Base-by-base conservation (phyloP, 2,797 vertebrate genomes). In the Cephalopachus bancanus region DNA sequence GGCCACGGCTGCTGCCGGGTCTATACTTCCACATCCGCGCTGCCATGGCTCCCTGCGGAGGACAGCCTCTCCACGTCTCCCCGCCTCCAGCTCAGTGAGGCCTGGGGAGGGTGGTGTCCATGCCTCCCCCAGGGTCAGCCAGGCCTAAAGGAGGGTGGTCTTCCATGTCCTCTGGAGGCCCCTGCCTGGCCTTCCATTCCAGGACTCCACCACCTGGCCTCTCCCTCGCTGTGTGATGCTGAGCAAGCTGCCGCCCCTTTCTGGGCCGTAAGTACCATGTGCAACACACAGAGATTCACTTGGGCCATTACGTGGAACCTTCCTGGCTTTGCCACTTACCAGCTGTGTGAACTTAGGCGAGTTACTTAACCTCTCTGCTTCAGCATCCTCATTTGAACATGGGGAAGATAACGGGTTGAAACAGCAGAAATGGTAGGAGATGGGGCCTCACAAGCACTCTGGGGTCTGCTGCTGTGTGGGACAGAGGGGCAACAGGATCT, bases 11-110 rank as follows among this genome's bases (percentile, higher is more conserved):
- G 57, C 62, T 1, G 17, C 5, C 0, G 51, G 37, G 3, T 44
- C 19, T 2, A 49, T 28, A 9, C 57, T 12, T 49, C 67, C 22
- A 8, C 11, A 3, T 1, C 3, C 7, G 0, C 0, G 89, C 51
- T 80, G 84, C 74, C 16, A 1, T 53, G 22, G 26, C 44, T 14
- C 20, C 2, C 67, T 81, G 44, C 53, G 12, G 51, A 59, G 2
- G 5, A 65, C 10, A 1, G 3, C 4, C 20, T 69, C 4, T 74
- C 65, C 26, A 0, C 33, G 0, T 28, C 24, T 14, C 22, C 14
- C 11, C 6, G 8, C 12, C 24, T 5, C 1, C 8, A 44, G 55
- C 3, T 49, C 44, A 37, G 2, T 37, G 37, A 37, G 37, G 37
- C 37, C 37, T 37, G 37, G 37, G 37, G 37, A 3, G 37, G 37